phyloP scores from a whole-genome alignment of 2,113 vertebrate genomes.

The Lycaon pictus region DNA sequence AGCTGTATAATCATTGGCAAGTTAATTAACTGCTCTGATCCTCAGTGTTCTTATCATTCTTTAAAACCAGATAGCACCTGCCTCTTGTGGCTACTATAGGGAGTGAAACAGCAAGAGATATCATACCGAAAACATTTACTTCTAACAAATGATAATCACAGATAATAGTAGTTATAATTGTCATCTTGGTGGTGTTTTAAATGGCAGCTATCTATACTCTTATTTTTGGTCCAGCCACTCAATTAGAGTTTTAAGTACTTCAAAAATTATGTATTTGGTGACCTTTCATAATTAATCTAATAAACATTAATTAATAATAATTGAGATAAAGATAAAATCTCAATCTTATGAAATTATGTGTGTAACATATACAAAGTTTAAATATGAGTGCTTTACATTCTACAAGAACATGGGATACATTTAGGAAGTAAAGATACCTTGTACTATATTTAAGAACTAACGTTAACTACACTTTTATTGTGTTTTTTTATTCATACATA shows the following conservation, averaged over 20 bases:
- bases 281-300: not conserved
- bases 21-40: slow-evolving; percentile 1
- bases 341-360: not conserved
- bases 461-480: not conserved
- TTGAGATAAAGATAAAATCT: slow-evolving; percentile 30
- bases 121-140: not conserved
- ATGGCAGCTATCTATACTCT: not conserved
- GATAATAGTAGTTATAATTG: not conserved
- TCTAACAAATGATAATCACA: not conserved
- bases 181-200: not conserved
- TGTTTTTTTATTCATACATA: not conserved
- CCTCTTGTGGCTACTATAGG: not conserved
- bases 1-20: not conserved
- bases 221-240: not conserved
- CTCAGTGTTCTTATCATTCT: not conserved
- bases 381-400: not conserved
- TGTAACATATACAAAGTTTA: not conserved
- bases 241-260: not conserved
- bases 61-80: not conserved
- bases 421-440: not conserved
- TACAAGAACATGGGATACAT: not conserved
- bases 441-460: not conserved
- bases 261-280: not conserved
- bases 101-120: not conserved
- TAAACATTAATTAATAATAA: slow-evolving; percentile 32